phyloP scores from a whole-genome alignment of 2,113 vertebrate species.

The Hypocryptadius cinnamomeus region DNA sequence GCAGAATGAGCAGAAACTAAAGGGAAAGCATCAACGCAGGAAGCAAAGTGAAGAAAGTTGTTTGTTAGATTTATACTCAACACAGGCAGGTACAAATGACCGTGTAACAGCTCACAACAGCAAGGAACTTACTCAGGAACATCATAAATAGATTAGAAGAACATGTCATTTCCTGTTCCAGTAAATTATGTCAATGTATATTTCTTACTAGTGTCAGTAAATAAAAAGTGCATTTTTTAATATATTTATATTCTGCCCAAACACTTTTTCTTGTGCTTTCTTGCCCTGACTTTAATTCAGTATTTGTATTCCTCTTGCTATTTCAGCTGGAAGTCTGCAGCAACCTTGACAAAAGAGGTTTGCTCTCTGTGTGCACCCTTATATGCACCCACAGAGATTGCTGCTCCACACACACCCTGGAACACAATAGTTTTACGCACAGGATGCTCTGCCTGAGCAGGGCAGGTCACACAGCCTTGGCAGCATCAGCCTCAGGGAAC shows the following conservation, averaged over 20 bases:
- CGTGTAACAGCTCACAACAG: neutral
- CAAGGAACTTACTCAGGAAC: neutral
- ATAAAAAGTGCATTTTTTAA: neutral
- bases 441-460: constrained; percentile 65
- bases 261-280: neutral
- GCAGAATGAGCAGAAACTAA: neutral
- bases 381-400: neutral
- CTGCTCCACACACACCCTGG: neutral
- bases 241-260: neutral
- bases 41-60: neutral
- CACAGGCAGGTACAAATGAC: neutral
- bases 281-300: neutral
- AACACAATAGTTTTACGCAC: constrained; percentile 76
- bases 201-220: neutral
- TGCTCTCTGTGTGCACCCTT: neutral
- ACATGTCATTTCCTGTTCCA: neutral
- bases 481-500: neutral
- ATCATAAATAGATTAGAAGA: neutral
- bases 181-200: neutral
- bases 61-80: neutral
- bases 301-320: constrained; percentile 24
- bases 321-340: constrained; percentile 41
- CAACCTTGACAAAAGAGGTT: neutral
- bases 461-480: constrained; percentile 43
- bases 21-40: fast-evolving